Evolutionary conservation across 2,113 vertebrate genomes (phyloP).

Genomic region (Chloropsis hardwickii): DNA sequence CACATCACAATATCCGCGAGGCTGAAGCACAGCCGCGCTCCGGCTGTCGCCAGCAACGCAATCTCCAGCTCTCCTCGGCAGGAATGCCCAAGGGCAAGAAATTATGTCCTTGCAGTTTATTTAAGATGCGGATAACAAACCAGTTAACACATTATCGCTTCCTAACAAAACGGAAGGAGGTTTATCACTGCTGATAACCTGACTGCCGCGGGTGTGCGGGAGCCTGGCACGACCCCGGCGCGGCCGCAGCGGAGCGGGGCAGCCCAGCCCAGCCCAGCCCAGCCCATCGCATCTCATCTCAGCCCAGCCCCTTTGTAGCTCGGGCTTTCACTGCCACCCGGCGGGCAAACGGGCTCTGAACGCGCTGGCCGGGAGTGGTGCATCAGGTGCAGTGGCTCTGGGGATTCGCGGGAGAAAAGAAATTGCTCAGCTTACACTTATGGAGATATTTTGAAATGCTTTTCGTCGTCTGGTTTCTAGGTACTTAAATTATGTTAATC

Average conservation of each 20-base stretch:
- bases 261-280: background rate
- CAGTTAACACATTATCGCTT: background rate
- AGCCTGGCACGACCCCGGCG: fast-evolving
- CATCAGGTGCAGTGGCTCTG: fast-evolving
- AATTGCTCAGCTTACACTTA: background rate
- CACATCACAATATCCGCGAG: fast-evolving
- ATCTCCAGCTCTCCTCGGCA: background rate
- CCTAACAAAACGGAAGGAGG: background rate
- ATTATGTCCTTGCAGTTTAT: background rate
- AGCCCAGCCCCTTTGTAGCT: fast-evolving
- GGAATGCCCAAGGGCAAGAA: background rate
- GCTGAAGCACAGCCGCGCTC: background rate
- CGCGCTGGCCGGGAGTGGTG: fast-evolving
- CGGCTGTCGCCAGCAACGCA: fast-evolving
- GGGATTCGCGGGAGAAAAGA: fast-evolving
- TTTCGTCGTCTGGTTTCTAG: background rate
- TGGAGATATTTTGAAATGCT: background rate
- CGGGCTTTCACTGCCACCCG: constrained; percentile 25
- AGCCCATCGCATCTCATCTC: fast-evolving
- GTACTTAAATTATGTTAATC: too few species aligned
- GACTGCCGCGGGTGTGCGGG: background rate
- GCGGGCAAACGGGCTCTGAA: background rate
- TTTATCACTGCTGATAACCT: fast-evolving
- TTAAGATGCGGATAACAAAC: background rate
- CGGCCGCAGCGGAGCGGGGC: fast-evolving